Conservation (phyloP, 2,888 invertebrate genomes). For the Aphodius sticticus region DNA sequence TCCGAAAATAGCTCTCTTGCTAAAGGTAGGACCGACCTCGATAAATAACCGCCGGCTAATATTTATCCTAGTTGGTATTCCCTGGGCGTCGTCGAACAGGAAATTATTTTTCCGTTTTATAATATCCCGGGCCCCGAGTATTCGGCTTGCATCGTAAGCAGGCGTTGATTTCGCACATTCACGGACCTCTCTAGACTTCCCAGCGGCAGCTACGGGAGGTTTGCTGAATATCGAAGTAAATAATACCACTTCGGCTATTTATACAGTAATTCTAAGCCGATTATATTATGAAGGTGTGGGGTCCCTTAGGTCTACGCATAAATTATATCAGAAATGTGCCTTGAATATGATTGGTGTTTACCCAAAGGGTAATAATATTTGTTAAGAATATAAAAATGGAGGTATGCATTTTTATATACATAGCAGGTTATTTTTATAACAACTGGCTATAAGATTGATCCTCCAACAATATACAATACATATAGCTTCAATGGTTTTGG, state of each 20-base stretch:
- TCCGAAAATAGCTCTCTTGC: background rate
- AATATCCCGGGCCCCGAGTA: constrained; percentile 49
- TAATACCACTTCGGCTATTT: constrained; percentile 4
- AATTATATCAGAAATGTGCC: background rate
- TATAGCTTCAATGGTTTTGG: too few relatives aligned
- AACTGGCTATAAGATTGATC: too few relatives aligned
- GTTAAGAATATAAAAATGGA: too few relatives aligned
- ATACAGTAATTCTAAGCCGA: background rate
- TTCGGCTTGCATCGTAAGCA: constrained; percentile 51
- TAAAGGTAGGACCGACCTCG: constrained; percentile 39
- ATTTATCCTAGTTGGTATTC: constrained; percentile 53
- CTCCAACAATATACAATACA: too few relatives aligned
- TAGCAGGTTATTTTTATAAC: too few relatives aligned
- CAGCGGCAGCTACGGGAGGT: background rate
- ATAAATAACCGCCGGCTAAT: constrained; percentile 50
- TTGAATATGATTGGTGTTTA: background rate
- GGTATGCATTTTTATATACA: too few relatives aligned
- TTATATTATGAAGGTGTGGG: background rate
- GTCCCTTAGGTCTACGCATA: background rate
- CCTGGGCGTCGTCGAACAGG: constrained; percentile 50
- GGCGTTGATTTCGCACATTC: constrained; percentile 45
- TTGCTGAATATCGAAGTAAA: background rate
- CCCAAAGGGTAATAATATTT: background rate
- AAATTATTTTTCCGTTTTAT: constrained; percentile 55
- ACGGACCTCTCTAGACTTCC: background rate